Evolutionary conservation across 2,797 vertebrate genomes (phyloP).

Genomic region (Megalops cyprinoides): DNA sequence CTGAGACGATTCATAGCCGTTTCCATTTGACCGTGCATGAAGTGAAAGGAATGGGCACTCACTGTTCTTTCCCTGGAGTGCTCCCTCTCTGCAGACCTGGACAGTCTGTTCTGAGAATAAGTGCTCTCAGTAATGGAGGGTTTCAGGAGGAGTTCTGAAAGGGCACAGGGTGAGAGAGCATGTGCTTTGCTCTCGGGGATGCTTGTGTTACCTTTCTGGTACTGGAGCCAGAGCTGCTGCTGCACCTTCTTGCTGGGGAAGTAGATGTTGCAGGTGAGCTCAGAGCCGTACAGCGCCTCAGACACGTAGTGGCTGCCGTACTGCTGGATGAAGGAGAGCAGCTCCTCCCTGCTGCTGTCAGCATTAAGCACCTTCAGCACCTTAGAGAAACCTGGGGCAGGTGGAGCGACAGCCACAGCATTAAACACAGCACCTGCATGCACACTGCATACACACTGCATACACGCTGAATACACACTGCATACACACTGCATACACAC

Average conservation of each 20-base stretch:
- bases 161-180: no score
- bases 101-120: no score
- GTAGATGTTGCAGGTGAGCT: slow-evolving; percentile 93
- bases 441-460: background rate
- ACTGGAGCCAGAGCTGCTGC: slow-evolving; percentile 99
- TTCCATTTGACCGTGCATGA: no score
- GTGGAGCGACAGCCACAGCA: background rate
- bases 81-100: no score
- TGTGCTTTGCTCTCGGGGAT: no score
- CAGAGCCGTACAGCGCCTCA: slow-evolving; percentile 92
- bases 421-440: background rate
- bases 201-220: slow-evolving; percentile 95
- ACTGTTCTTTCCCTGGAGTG: background rate
- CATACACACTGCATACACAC: background rate
- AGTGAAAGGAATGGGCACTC: no score
- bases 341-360: slow-evolving; percentile 89
- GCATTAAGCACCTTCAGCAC: slow-evolving; percentile 91
- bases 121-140: no score
- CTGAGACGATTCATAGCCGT: background rate
- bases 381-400: slow-evolving; percentile 84
- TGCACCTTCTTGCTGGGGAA: slow-evolving; percentile 98
- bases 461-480: background rate
- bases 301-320: slow-evolving; percentile 94
- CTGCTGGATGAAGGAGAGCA: slow-evolving; percentile 88
- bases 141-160: no score